phyloP scores from a whole-genome alignment of 1,140 invertebrate species.

The Campoletis sonorensis region DNA sequence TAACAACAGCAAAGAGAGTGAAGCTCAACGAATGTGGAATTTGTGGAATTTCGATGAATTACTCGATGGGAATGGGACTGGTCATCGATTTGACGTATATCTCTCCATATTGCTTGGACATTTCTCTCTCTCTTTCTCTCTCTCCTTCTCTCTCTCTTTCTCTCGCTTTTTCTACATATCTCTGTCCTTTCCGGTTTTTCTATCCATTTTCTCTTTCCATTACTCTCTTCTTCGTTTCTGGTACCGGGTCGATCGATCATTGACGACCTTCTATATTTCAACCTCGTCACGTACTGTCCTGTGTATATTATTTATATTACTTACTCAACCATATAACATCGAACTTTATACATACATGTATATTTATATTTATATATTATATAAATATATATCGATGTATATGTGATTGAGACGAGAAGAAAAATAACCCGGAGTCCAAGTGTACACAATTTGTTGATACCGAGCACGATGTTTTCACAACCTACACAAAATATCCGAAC shows the following conservation, averaged over 20 bases:
- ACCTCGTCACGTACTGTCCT: slow-evolving; percentile 27
- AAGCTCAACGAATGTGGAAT: slow-evolving; percentile 34
- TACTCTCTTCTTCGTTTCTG: slow-evolving; percentile 1
- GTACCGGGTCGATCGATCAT: slow-evolving; percentile 24
- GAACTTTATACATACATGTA: background rate
- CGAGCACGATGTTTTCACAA: no score
- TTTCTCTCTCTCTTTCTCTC: slow-evolving; percentile 7
- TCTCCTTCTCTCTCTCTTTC: background rate
- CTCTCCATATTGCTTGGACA: slow-evolving; percentile 2
- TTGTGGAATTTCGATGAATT: slow-evolving; percentile 44
- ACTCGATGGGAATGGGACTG: slow-evolving; percentile 23
- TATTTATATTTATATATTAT: no score
- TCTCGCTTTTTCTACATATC: background rate
- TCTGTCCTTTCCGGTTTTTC: background rate
- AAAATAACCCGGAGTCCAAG: background rate
- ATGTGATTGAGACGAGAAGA: background rate
- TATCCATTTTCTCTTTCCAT: background rate
- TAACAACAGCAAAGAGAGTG: background rate
- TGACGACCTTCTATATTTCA: slow-evolving; percentile 22
- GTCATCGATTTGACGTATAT: slow-evolving; percentile 24
- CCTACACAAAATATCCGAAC: no score
- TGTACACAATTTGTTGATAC: background rate
- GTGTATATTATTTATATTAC: background rate
- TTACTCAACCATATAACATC: background rate
- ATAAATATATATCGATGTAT: background rate